Evolutionary conservation across 37 sponge, comb jelly and placozoan genomes (phyloP), one percentile per base, ranked within the genome.

Genomic region (Hormiphora californensis): DNA sequence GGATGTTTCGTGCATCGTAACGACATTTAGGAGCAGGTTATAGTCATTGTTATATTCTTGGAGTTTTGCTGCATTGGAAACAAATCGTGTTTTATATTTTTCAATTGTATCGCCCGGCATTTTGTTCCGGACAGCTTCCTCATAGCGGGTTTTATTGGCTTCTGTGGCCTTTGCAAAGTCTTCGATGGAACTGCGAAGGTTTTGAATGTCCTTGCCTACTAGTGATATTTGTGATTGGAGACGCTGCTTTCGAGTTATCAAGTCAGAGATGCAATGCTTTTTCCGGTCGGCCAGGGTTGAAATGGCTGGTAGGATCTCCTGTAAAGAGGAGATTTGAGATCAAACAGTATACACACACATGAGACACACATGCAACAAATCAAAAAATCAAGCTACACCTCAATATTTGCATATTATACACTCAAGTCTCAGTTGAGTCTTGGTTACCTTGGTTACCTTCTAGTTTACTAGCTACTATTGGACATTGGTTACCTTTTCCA

Each of bases 31-130:
- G 4, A 65, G 67, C 38, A 65, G 32, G 67, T 65, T 65, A 17
- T 65, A 65, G 67, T 65, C 67, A 19, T 65, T 65, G 67, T 65
- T 65, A 28, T 33, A 65, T 19, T 65, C 67, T 33, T 65, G 67
- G 51, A 12, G 8, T 46, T 8, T 49, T 17, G 15, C 15, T 49
- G 53, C 15, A 49, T 49, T 49, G 9, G 9, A 49, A 49, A 17
- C 53, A 15, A 49, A 57, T 30, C 67, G 32, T 65, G 67, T 65
- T 17, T 65, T 65, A 28, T 65, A 65, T 17, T 65, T 65, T 31
- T 65, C 67, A 35, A 36, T 65, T 7, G 32, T 36, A 3, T 65
- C 67, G 5, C 8, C 9, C 7, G 12, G 21, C 1, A 28, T 5
- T 31, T 38, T 65, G 1, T 65, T 38, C 28, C 67, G 32, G 5